Evolutionary conservation across 1,140 invertebrate species (phyloP).

Genomic region (Drosophila oshimai): DNA sequence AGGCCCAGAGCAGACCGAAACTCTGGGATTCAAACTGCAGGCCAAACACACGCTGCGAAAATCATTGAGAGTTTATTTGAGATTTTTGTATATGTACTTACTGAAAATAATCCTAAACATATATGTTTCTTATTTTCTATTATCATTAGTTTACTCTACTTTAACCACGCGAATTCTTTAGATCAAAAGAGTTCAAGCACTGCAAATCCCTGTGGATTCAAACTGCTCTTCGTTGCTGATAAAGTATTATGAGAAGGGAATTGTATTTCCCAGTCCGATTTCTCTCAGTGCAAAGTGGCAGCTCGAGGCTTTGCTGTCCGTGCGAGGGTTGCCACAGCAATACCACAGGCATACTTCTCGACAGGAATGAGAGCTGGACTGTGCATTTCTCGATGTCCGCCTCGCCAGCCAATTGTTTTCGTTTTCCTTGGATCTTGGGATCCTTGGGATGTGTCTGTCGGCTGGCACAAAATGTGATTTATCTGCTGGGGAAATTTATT

Average conservation of each 20-base stretch:
- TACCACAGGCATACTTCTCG: neutral
- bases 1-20: neutral
- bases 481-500: constrained; percentile 56
- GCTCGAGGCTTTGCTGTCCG: neutral
- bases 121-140: no score
- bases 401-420: constrained; percentile 38
- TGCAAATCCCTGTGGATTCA: no score
- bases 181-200: no score
- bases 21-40: neutral
- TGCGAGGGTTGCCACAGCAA: constrained; percentile 35
- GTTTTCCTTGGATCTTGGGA: neutral
- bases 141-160: no score
- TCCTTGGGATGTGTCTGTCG: neutral
- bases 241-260: no score
- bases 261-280: neutral
- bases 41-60: neutral
- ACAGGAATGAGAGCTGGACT: neutral
- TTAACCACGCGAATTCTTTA: no score
- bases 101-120: no score
- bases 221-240: no score
- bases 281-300: neutral
- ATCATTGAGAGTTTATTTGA: neutral
- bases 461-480: constrained; percentile 47
- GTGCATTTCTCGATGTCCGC: neutral
- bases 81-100: no score